Evolutionary conservation across 2,113 vertebrate genomes (phyloP), one percentile per base, ranked within the genome.

Genomic region (Notothenia rossii): DNA sequence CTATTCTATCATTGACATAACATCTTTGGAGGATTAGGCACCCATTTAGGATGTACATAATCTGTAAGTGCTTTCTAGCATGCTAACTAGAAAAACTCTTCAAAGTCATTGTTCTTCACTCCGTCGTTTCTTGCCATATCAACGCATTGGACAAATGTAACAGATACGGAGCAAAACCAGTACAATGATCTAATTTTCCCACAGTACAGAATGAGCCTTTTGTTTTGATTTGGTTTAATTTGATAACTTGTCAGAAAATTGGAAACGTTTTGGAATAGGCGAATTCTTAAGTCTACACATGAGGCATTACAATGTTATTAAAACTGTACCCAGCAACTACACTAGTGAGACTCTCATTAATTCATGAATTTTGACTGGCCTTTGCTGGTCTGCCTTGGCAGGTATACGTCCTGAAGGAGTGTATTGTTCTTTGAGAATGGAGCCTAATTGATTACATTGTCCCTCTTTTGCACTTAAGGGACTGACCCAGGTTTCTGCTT

Each of bases 391-490:
- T 7, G 46, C 51, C 46, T 51, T 67, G 46, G 60, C 13, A 43
- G 63, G 54, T 66, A 9, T 49, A 18, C 60, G 72, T 70, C 20
- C 25, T 61, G 50, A 33, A 72, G 40, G 45, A 72, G 55, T 62
- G n/a, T 49, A 59, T 68, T 69, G 73, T 72, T 64, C 56, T 74
- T 69, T 43, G 10, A 61, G 29, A 45, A 56, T 68, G 45, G 33
- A 29, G 22, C 13, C 1, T 10, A 40, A 73, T 46, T 59, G 49
- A 71, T 69, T 50, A 36, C 51, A 45, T 54, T 12, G 36, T 66
- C 2, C 60, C 43, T 84, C 62, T 74, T 74, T 80, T 49, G 59
- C 49, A 80, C 40, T 14, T 63, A 12, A 22, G 46, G 68, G 29
- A 76, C 66, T 53, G 51, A 74, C 46, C 11, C n/a, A 48, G 25